Evolutionary conservation across 2,113 vertebrate genomes (phyloP).

Genomic region (Vulpes ferrilata): DNA sequence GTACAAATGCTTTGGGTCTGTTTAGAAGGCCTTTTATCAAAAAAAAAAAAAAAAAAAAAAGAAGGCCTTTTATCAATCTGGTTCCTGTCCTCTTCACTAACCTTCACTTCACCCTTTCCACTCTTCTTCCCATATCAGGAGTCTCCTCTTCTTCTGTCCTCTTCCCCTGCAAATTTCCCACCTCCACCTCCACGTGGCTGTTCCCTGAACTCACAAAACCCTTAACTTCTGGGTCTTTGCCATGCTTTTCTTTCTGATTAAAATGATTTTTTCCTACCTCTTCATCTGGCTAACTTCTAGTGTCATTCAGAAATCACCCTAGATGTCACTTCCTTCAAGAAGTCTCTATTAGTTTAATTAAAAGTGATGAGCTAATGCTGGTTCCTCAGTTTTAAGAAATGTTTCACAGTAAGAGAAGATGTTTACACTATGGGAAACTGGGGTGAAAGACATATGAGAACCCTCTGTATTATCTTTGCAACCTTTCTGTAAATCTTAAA

Average conservation of each 20-base stretch:
- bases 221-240: background rate
- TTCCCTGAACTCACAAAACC: background rate
- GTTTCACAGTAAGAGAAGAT: background rate
- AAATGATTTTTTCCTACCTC: background rate
- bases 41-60: no score
- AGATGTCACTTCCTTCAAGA: background rate
- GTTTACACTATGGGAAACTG: background rate
- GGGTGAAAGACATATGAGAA: background rate
- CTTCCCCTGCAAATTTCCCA: background rate
- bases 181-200: background rate
- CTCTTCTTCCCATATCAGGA: background rate
- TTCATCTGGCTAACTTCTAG: background rate
- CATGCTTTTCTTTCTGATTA: background rate
- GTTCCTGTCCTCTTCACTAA: background rate
- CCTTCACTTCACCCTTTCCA: background rate
- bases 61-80: background rate
- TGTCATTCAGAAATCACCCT: constrained; percentile 24
- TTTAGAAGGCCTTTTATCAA: background rate
- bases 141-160: background rate
- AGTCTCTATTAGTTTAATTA: constrained; percentile 22
- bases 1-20: background rate
- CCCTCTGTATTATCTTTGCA: background rate
- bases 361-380: background rate
- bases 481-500: background rate
- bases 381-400: background rate